Conservation (phyloP, 2,113 vertebrate species). For the Vulpes lagopus region DNA sequence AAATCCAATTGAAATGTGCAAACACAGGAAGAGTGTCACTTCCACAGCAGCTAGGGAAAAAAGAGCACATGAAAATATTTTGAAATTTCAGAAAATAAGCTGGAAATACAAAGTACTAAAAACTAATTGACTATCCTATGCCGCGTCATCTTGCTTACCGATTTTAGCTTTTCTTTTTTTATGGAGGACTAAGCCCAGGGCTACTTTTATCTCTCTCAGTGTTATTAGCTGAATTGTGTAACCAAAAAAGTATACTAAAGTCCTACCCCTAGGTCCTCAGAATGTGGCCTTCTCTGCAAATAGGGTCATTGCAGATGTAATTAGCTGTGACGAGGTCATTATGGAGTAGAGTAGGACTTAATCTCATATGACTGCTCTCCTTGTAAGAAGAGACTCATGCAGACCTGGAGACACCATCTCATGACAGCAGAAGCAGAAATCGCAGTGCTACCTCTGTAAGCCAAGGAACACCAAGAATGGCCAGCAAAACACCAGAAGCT, state of each 20-base stretch:
- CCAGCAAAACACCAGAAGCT: neutral
- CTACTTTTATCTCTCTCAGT: neutral
- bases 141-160: neutral
- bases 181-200: neutral
- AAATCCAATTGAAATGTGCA: neutral
- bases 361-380: neutral
- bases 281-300: neutral
- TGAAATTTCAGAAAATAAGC: slow-evolving; percentile 16
- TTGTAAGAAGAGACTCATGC: neutral
- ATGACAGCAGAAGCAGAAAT: neutral
- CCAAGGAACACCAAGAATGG: neutral
- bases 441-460: neutral
- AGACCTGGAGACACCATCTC: neutral
- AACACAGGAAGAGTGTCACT: neutral
- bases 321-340: neutral
- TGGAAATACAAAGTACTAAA: neutral
- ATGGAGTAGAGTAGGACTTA: neutral
- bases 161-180: neutral
- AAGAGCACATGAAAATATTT: neutral
- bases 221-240: neutral
- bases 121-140: neutral
- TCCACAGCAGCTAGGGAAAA: neutral
- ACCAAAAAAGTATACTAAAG: neutral
- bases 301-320: neutral
- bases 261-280: neutral